Evolutionary conservation across 1,140 invertebrate species (phyloP), one percentile per base, ranked within the genome.

Genomic region (Drosophila simulans): DNA sequence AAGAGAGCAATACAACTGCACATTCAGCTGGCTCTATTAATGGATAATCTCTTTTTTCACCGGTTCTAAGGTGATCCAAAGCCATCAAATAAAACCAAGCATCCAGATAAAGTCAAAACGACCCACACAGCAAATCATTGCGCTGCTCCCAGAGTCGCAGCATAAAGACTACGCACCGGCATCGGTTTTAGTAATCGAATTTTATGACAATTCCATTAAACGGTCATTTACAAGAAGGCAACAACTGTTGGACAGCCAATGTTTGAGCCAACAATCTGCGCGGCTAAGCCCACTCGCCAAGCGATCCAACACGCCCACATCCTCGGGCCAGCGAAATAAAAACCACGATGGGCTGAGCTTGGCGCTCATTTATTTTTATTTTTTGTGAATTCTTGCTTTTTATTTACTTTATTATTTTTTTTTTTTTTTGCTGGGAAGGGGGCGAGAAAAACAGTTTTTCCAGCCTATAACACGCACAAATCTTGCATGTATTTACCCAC

Each of bases 131-230:
- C 35, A 51, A 65, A 52, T 43, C 35, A 42, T 68, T 34, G 46
- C 5, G 42, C 42, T 46, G 20, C 35, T 27, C 60, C 60, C 37
- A 20, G 22, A 7, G 34, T 10, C 25, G 22, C 54, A 43, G 4
- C 39, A 39, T 12, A 13, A 17, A 45, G 34, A 43, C 27, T 64
- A 68, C 46, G 63, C 65, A 69, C 46, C 25, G 66, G 63, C 65
- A 69, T 54, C 25, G 66, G 40, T 20, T 68, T 68, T 13, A 22
- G 63, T 69, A 70, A 70, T 70, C 66, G 66, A 69, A 69, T 70
- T 70, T 57, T 70, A 70, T 70, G 68, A 70, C 68, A 70, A 70
- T 70, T 70, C 68, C 64, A 70, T 70, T 70, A 70, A 70, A 70
- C 68, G 68, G 43, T 49, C 64, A 57, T 70, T 70, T 70, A 70